Base-by-base conservation (phyloP, 2,888 invertebrate genomes). In the Macrophya annulata region DNA sequence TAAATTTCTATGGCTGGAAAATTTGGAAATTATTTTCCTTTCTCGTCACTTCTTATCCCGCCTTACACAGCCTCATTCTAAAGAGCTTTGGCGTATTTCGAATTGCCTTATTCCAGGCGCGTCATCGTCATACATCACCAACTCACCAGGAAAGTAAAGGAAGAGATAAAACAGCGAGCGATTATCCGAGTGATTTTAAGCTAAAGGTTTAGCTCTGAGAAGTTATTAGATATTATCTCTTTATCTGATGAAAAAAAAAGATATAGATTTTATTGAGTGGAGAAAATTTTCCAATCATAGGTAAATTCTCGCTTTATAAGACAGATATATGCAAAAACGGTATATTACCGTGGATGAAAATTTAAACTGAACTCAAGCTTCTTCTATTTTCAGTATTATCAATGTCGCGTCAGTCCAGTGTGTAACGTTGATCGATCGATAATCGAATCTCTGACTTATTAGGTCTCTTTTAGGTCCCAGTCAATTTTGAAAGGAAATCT, bases 381-480 rank as follows among this genome's bases (percentile, higher is more conserved):
- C 25, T 4, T 68, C 31, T 55, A n/a, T 17, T 31, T 37, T 55
- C 8, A 12, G 74, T 74, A 77, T 55, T 31, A 21, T 76, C 48
- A 55, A 8, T 17, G 10, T 21, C 31, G 31, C 31, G 31, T 31
- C 31, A 3, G 55, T 37, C 77, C 51, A n/a, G 77, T 77, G 77
- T 77, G n/a, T 77, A 51, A 55, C 43, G n/a, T 31, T n/a, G 77
- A 77, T 77, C 37, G 77, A 77, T 77, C 77, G 77, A 77, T 77
- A 77, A 77, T 77, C 51, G 51, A 77, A 55, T 55, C 55, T 17
- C n/a, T 77, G 37, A 77, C 51, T 77, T 77, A 77, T 77, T 77
- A 55, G 55, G 51, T 77, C 55, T 31, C 62, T 15, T 68, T 68
- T 37, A 6, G 8, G 65, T 37, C 72, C 21, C 45, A 45, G 45